Percentiles rank a stretch among this genome's conserved stretches.
Conservation (phyloP, 2,797 vertebrate species). For the Urophycis tenuis region DNA sequence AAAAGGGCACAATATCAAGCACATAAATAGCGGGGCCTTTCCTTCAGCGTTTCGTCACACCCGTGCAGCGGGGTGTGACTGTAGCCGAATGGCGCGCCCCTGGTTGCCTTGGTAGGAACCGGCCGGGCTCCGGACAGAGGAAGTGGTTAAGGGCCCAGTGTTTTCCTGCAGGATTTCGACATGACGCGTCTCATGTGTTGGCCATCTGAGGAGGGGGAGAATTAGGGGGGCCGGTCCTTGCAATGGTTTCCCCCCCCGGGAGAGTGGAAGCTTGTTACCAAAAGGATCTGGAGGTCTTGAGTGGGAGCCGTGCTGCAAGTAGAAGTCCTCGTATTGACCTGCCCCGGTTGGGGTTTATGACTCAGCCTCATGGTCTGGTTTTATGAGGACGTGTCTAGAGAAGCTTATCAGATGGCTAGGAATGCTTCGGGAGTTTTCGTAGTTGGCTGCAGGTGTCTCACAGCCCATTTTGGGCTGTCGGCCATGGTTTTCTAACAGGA, state of each 20-base stretch:
- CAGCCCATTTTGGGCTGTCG: not conserved
- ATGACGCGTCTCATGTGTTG: not conserved
- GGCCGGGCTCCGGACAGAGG: constrained; percentile 13
- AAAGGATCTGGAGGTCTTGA: not conserved
- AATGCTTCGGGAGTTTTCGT: not conserved
- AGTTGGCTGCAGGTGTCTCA: not conserved
- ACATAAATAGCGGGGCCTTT: constrained; percentile 12
- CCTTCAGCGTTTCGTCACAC: constrained; percentile 9
- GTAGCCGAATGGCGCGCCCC: not conserved
- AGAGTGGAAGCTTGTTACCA: not conserved
- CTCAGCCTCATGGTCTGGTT: not conserved
- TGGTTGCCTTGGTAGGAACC: not conserved
- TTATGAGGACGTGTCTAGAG: not conserved
- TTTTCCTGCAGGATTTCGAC: constrained; percentile 38
- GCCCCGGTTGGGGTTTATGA: not conserved
- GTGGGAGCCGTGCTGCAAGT: not conserved
- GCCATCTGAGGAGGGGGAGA: constrained; percentile 5
- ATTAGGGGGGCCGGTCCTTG: not conserved
- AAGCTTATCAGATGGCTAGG: not conserved
- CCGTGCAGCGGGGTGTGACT: not conserved
- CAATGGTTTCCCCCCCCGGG: not conserved
- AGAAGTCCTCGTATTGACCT: not conserved
- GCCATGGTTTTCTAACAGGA: not conserved
- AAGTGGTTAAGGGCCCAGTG: constrained; percentile 26
- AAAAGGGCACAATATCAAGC: constrained; percentile 66